phyloP scores from a whole-genome alignment of 2,888 invertebrate genomes.

The Cryptops parisi region DNA sequence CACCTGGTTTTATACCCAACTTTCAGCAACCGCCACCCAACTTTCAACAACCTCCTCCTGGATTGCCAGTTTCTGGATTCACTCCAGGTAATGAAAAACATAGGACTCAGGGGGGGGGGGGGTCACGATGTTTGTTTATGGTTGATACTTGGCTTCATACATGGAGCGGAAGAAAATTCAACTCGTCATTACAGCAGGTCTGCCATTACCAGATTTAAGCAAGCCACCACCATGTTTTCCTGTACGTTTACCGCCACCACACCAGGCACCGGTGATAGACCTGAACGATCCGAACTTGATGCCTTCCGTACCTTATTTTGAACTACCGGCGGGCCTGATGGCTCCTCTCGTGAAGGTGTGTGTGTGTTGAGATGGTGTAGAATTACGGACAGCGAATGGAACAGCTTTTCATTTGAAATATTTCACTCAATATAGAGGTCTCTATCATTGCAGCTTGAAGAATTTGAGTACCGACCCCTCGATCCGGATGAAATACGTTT shows the following conservation, averaged over 20 bases:
- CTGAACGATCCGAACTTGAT: conserved; percentile 51
- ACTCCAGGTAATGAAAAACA: conserved; percentile 14
- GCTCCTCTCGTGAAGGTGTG: conserved; percentile 83
- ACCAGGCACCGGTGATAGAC: conserved; percentile 38
- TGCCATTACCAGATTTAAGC: conserved; percentile 16
- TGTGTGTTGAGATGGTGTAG: conserved; percentile 5
- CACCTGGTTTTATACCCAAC: conserved; percentile 38
- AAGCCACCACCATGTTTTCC: conserved; percentile 63
- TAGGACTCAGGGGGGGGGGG: background rate
- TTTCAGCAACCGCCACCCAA: conserved; percentile 45
- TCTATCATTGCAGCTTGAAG: conserved; percentile 49
- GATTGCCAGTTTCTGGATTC: conserved; percentile 24
- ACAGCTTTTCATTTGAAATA: too few relatives aligned
- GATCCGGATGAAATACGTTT: conserved; percentile 80
- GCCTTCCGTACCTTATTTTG: conserved; percentile 89
- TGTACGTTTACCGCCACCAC: conserved; percentile 27
- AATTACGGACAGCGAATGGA: background rate
- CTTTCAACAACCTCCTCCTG: conserved; percentile 33
- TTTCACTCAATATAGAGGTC: background rate
- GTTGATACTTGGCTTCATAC: background rate
- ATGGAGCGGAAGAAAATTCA: background rate
- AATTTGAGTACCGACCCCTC: conserved; percentile 73
- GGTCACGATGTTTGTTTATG: too few relatives aligned
- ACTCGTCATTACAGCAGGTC: background rate
- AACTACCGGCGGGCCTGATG: conserved; percentile 94